Conservation (phyloP, 2,888 invertebrate species). For the Aporophyla lueneburgensis region DNA sequence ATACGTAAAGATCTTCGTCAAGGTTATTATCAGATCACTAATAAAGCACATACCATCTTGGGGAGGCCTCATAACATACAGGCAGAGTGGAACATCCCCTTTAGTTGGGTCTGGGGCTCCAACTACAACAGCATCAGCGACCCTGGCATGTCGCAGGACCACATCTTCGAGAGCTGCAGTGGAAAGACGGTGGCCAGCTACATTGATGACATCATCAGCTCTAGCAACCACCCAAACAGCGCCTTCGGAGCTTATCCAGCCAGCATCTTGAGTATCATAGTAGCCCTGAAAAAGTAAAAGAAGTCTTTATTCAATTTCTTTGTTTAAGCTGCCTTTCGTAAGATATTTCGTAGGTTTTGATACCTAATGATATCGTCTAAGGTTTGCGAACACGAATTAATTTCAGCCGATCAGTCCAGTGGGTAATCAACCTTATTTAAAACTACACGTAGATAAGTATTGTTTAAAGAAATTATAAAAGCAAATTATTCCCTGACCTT, state of each 20-base stretch:
- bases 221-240: constrained; percentile 97
- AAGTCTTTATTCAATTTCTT: neutral
- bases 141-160: constrained; percentile 95
- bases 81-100: constrained; percentile 97
- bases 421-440: too few relatives aligned
- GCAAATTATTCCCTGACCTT: constrained; percentile 9
- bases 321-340: neutral
- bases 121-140: constrained; percentile 97
- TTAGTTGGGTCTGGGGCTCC: constrained; percentile 97
- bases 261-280: constrained; percentile 99
- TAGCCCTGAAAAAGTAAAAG: constrained; percentile 91
- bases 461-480: constrained; percentile 15
- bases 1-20: neutral
- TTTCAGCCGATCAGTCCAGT: neutral
- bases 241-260: constrained; percentile 95
- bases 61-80: constrained; percentile 94
- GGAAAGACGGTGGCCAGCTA: constrained; percentile 97
- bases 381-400: neutral
- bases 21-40: constrained; percentile 69
- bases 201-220: constrained; percentile 98
- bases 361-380: neutral
- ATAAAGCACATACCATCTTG: constrained; percentile 77
- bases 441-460: neutral
- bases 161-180: constrained; percentile 98
- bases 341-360: too few relatives aligned